phyloP scores from a whole-genome alignment of 2,797 vertebrate genomes.

The Clamator glandarius region DNA sequence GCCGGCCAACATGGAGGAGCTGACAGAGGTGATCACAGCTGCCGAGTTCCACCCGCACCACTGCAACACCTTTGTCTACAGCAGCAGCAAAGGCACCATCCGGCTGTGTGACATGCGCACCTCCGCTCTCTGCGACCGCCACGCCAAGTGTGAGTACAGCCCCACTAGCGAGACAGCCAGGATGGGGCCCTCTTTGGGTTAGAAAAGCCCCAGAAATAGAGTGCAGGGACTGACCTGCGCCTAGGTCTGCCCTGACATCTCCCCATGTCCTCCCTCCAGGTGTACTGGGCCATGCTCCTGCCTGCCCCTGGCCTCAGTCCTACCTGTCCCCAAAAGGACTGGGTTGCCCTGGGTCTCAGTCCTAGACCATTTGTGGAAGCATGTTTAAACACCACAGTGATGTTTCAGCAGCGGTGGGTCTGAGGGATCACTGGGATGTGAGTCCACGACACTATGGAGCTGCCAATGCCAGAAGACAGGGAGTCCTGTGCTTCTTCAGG shows the following conservation, averaged over 20 bases:
- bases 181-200: rapidly evolving
- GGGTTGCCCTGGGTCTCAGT: background rate
- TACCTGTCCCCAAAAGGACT: background rate
- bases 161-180: rapidly evolving
- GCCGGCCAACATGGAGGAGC: slow-evolving; percentile 98
- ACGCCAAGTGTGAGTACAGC: slow-evolving; percentile 92
- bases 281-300: background rate
- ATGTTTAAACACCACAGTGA: background rate
- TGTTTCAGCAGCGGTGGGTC: background rate
- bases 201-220: background rate
- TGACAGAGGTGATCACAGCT: slow-evolving; percentile 96
- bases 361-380: background rate
- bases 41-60: slow-evolving; percentile 97
- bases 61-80: slow-evolving; percentile 98
- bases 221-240: rapidly evolving
- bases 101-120: slow-evolving; percentile 97
- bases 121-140: slow-evolving; percentile 91
- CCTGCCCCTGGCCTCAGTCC: background rate
- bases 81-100: slow-evolving; percentile 99
- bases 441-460: rapidly evolving
- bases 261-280: rapidly evolving
- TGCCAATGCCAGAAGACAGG: background rate
- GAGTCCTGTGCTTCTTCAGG: background rate
- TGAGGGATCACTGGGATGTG: rapidly evolving
- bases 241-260: background rate